Evolutionary conservation across 2,113 vertebrate genomes (phyloP).

Genomic region (Urocolius indicus): DNA sequence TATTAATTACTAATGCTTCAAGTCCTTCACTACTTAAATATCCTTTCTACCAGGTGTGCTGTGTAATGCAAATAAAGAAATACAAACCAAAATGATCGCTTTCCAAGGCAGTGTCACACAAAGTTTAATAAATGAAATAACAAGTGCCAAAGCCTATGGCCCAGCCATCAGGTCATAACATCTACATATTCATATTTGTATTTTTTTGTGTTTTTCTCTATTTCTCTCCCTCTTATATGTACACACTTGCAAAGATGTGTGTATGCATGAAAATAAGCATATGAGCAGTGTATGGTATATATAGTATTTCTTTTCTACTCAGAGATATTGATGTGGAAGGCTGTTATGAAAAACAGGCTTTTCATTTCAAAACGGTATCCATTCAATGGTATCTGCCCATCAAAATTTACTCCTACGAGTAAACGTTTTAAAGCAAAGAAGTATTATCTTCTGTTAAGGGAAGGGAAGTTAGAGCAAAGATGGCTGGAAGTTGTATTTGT

Average conservation of each 20-base stretch:
- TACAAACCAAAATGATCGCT: conserved; percentile 44
- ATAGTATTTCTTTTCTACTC: not conserved
- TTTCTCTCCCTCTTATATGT: not conserved
- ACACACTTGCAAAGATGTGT: not conserved
- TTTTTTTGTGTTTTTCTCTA: not conserved
- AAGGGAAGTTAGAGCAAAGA: not conserved
- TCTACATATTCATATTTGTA: not conserved
- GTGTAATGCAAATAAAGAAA: conserved; percentile 77
- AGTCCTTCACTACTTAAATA: conserved; percentile 80
- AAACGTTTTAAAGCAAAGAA: not conserved
- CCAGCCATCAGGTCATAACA: not conserved
- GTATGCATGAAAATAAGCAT: not conserved
- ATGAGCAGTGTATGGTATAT: not conserved
- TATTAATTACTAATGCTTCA: conserved; percentile 85
- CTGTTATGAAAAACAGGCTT: not conserved
- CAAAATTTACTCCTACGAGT: conserved; percentile 1
- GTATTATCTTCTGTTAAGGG: not conserved
- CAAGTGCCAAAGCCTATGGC: conserved; percentile 17
- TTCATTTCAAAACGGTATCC: not conserved
- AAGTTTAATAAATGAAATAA: conserved; percentile 71
- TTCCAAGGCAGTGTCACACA: conserved; percentile 62
- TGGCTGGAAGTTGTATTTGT: not conserved
- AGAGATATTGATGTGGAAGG: not conserved
- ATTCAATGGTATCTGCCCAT: not conserved
- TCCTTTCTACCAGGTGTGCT: conserved; percentile 72